Base-by-base conservation (phyloP, 2,888 invertebrate species). In the Eupithecia abbreviata region DNA sequence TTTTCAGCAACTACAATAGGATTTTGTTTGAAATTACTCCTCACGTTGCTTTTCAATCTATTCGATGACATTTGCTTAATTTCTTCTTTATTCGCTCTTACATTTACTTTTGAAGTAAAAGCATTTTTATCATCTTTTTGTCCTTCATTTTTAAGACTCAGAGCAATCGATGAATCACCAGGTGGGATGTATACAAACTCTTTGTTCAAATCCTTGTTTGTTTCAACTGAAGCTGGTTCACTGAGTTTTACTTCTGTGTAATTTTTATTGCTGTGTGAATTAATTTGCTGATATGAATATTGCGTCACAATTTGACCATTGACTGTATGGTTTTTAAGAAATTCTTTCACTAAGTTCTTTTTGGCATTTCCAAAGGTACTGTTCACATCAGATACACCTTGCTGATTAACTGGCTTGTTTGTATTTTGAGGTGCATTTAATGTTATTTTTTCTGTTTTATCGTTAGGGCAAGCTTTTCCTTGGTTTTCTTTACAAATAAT, bases 111-210 rank as follows among this genome's bases (percentile, higher is more conserved):
- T 62, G 79, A 77, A 55, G 72, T 69, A 65, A 73, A 77, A 3
- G 58, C 62, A 45, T 71, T 58, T 45, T 66, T 72, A 47, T 68
- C 55, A 65, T 51, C 30, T 15, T 66, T 71, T 5, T 42, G 42
- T 66, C 6, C 18, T 43, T 51, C 43, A 47, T 66, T 71, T 10
- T 73, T 69, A 6, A 79, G 76, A 49, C 79, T 76, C 55, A 75
- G 80, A 67, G 42, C 77, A 79, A 45, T 51, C 9, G 74, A 66
- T 6, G 51, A n/a, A 45, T 73, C 72, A 15, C 51, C 41, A 41
- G 85, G 83, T n/a, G 86, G 85, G 5, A 85, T 42, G 45, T 77
- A 85, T 68, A 85, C 75, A 78, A 78, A 85, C 42, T 81, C 79
- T 55, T 78, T 81, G 12, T 80, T 79, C 10, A 79, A 18, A 51